Base-by-base conservation (phyloP, 2,888 invertebrate genomes). In the Dryobotodes eremita region DNA sequence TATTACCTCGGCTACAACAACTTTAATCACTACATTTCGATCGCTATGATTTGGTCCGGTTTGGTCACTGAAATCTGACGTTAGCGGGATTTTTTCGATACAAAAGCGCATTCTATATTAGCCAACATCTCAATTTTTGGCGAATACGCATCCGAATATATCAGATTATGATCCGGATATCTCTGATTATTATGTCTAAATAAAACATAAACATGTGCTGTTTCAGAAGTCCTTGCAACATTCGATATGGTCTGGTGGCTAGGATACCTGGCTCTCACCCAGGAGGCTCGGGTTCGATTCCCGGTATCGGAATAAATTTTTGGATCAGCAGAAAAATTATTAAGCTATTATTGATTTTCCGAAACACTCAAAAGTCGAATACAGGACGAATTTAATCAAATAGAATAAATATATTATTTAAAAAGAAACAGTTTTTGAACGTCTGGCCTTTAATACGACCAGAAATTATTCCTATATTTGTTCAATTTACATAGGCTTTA, bases 241-340 rank as follows among this genome's bases (percentile, higher is more conserved):
- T 89, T 89, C 89, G 92, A 92, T 97, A 97, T 97, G 97, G 97
- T 97, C 97, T 97, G 97, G 97, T 97, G 97, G 97, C 97, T 97
- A 97, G 97, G 97, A 97, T 97, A 97, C 97, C 97, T 97, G 97
- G 97, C 97, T 97, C 97, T 97, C 97, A 97, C 97, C 97, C 97
- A 97, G 97, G 97, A 97, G 97, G 97, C 97, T 96, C 97, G 97
- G 97, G 97, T 97, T 97, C 97, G 96, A 97, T 97, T 97, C 97
- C 97, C 97, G 97, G 97, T 97, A 97, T 95, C 96, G 97, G 97
- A 97, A 96, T 64, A 20, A 61, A 13, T 82, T 81, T 82, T 87
- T 87, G 71, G 13, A 20, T 36, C 2, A 36, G 7, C 7, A 36
- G 8, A 36, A 69, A 36, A 69, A 68, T 36, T 10, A 36, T 36